A percentile compares a stretch with the other conserved stretches of the same genome.
Conservation (phyloP, 2,797 vertebrate species). For the Melanotaenia boesemani region DNA sequence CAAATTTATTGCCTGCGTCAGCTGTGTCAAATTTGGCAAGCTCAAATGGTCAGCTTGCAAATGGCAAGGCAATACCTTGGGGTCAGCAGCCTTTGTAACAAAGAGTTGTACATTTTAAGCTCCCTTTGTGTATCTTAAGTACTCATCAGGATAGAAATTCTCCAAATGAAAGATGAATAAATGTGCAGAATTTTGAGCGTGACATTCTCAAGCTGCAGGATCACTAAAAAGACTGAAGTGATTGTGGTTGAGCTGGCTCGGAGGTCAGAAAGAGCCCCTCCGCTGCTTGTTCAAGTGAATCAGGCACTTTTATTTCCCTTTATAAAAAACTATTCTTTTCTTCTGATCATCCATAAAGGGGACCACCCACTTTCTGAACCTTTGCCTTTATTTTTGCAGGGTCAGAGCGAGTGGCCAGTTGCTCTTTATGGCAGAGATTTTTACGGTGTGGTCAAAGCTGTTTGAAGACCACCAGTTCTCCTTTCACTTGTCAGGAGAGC, state of each 20-base stretch:
- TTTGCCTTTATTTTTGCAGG: slow-evolving; percentile 83
- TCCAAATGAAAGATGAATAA: slow-evolving; percentile 18
- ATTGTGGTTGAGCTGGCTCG: slow-evolving; percentile 11
- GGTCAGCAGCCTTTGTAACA: slow-evolving; percentile 77
- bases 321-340: slow-evolving; percentile 26
- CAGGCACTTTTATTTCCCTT: slow-evolving; percentile 22
- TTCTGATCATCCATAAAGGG: slow-evolving; percentile 66
- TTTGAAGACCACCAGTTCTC: slow-evolving; percentile 82
- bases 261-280: slow-evolving; percentile 30
- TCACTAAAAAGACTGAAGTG: slow-evolving; percentile 23
- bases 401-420: slow-evolving; percentile 85
- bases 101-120: slow-evolving; percentile 61
- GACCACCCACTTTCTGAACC: slow-evolving; percentile 85
- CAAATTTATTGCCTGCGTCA: slow-evolving; percentile 87
- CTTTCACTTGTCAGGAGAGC: slow-evolving; percentile 78
- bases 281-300: slow-evolving; percentile 34
- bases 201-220: slow-evolving; percentile 34
- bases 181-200: not conserved
- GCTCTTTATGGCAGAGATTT: slow-evolving; percentile 83
- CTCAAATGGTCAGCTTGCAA: slow-evolving; percentile 88
- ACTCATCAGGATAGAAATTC: slow-evolving; percentile 13
- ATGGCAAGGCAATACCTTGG: slow-evolving; percentile 81
- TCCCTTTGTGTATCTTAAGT: slow-evolving; percentile 4
- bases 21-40: slow-evolving; percentile 88
- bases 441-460: slow-evolving; percentile 87